Conservation (phyloP, 1,140 invertebrate species). For the Neodiprion virginianus region DNA sequence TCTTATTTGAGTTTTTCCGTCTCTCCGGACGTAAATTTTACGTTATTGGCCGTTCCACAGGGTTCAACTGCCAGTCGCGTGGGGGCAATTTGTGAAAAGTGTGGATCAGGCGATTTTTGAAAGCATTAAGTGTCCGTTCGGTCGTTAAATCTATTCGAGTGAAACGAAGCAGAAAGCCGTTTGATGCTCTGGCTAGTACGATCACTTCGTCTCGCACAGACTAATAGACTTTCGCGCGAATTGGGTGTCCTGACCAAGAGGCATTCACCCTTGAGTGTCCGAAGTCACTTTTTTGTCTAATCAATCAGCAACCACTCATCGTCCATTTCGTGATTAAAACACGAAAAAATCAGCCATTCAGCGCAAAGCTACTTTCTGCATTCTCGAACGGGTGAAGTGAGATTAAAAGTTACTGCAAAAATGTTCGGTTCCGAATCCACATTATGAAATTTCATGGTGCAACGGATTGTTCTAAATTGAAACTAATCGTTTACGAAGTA, state of each 20-base stretch:
- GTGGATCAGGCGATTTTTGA: conserved; percentile 4
- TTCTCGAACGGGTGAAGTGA: too few species aligned
- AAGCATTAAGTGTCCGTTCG: conserved; percentile 5
- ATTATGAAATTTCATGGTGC: neutral
- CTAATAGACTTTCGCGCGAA: neutral
- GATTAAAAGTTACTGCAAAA: neutral
- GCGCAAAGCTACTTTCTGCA: too few species aligned
- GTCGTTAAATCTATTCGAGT: conserved; percentile 2
- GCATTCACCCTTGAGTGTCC: too few species aligned
- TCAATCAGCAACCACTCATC: neutral
- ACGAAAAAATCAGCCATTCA: too few species aligned
- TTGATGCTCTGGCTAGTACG: neutral
- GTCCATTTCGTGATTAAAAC: too few species aligned
- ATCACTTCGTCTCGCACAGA: neutral
- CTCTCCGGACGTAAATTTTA: neutral
- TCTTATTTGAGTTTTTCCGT: neutral
- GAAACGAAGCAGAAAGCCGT: neutral
- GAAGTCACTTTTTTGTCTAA: neutral
- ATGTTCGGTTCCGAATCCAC: neutral
- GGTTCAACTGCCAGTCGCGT: neutral
- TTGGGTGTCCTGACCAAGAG: too few species aligned
- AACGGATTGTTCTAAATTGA: neutral
- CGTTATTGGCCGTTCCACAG: neutral
- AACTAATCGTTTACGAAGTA: neutral
- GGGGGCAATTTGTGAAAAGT: conserved; percentile 7